These are phyloP conservation scores for Zaprionus taronus DNA, from an alignment of 1,140 invertebrate species.

Conservation along the genomic window DNA sequence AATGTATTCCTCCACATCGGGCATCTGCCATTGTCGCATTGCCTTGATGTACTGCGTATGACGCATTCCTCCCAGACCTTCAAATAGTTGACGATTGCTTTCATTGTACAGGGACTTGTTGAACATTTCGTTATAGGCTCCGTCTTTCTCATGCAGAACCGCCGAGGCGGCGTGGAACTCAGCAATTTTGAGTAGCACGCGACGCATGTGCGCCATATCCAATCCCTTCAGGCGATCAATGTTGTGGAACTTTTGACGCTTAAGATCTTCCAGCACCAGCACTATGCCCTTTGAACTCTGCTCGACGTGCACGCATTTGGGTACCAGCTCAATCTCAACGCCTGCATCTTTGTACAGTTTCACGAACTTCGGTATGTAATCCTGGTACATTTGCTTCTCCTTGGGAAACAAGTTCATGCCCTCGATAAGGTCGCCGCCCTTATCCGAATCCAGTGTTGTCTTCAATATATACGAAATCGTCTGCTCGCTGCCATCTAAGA, in stretches of 20 bases:
- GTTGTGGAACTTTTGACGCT: slow-evolving; percentile 85
- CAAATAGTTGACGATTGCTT: slow-evolving; percentile 42
- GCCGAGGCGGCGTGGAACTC: slow-evolving; percentile 86
- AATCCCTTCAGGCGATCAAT: slow-evolving; percentile 85
- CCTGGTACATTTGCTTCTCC: slow-evolving; percentile 72
- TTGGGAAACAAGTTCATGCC: slow-evolving; percentile 71
- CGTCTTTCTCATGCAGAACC: slow-evolving; percentile 43
- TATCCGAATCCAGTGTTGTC: slow-evolving; percentile 53
- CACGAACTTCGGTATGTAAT: slow-evolving; percentile 61
- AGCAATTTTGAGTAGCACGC: slow-evolving; percentile 85
- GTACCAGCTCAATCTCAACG: slow-evolving; percentile 55
- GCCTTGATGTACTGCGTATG: slow-evolving; percentile 31
- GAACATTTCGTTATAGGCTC: slow-evolving; percentile 59
- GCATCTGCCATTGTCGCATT: slow-evolving; percentile 56
- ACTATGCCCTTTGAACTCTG: slow-evolving; percentile 55
- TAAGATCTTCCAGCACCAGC: slow-evolving; percentile 86
- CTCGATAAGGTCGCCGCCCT: slow-evolving; percentile 51
- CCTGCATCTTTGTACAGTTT: slow-evolving; percentile 79
- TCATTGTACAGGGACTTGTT: slow-evolving; percentile 45
- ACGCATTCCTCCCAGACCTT: slow-evolving; percentile 40
- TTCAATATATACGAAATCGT: slow-evolving; percentile 72
- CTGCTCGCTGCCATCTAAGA: slow-evolving; percentile 58
- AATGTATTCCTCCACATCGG: slow-evolving; percentile 59
- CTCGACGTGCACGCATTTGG: slow-evolving; percentile 61
- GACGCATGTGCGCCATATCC: slow-evolving; percentile 85